These are phyloP conservation scores for Chouioia cunea DNA, from an alignment of 2,888 invertebrate genomes.

Conservation along the genomic window DNA sequence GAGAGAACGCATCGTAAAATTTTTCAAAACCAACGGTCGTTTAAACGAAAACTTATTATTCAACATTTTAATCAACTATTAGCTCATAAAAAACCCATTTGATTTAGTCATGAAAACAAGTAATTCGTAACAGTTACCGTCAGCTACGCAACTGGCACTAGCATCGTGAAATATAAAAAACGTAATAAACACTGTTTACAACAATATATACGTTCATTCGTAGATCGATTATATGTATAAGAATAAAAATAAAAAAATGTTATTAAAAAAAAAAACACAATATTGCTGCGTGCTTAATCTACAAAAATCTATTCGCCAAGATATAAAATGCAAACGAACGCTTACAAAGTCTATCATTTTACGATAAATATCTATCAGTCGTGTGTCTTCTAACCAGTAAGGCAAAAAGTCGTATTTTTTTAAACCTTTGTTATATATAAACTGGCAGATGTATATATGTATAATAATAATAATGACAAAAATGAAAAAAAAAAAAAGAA, in stretches of 20 bases:
- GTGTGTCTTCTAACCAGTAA: conserved; percentile 36
- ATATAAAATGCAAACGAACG: conserved; percentile 24
- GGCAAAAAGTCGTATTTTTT: conserved; percentile 27
- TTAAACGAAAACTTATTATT: too few relatives aligned
- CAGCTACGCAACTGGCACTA: conserved; percentile 1
- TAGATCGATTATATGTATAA: not conserved
- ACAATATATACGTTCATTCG: not conserved
- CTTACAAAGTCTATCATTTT: conserved; percentile 5
- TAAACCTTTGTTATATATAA: conserved; percentile 12
- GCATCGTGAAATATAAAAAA: not conserved
- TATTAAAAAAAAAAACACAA: not conserved
- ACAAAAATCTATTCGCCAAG: conserved; percentile 19
- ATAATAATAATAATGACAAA: not conserved
- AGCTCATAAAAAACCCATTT: too few relatives aligned
- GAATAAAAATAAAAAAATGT: conserved; percentile 1
- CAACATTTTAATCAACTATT: too few relatives aligned
- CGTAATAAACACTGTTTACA: not conserved
- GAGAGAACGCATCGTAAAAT: too few relatives aligned
- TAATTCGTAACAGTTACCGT: not conserved
- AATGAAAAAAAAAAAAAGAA: conserved; percentile 17
- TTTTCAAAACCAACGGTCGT: too few relatives aligned
- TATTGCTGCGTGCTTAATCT: conserved; percentile 35
- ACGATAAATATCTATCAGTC: conserved; percentile 33
- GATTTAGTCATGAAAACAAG: not conserved
- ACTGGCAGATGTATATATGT: conserved; percentile 17